These are phyloP conservation scores for Trichogramma evanescens DNA, from an alignment of 2,888 invertebrate genomes.

Conservation along the genomic window DNA sequence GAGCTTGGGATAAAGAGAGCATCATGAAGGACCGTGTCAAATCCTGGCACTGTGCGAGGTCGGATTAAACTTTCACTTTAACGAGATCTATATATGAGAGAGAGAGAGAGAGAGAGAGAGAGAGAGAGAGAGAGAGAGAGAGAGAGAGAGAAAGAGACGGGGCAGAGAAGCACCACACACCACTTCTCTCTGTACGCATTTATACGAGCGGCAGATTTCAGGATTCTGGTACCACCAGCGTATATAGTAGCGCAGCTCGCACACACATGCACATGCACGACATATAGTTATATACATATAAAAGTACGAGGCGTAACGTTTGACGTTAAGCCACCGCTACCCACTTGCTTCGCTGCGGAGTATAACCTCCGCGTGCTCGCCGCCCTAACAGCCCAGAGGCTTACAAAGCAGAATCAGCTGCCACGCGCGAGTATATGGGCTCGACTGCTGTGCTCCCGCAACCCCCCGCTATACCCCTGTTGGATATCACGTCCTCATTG, in stretches of 20 bases:
- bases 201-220: too few relatives aligned
- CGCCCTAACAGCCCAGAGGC: not conserved
- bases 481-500: too few relatives aligned
- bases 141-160: not conserved
- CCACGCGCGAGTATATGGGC: not conserved
- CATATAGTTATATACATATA: too few relatives aligned
- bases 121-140: too few relatives aligned
- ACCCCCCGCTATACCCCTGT: not conserved
- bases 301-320: constrained; percentile 16
- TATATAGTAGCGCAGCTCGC: too few relatives aligned
- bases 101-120: not conserved
- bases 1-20: not conserved
- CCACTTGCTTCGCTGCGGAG: too few relatives aligned
- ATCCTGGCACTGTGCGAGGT: constrained; percentile 1
- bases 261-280: too few relatives aligned
- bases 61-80: constrained; percentile 24
- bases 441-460: not conserved
- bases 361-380: too few relatives aligned
- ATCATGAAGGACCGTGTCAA: constrained; percentile 11
- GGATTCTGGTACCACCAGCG: too few relatives aligned
- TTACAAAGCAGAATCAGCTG: not conserved
- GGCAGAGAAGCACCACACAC: too few relatives aligned
- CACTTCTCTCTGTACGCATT: too few relatives aligned
- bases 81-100: constrained; percentile 20
- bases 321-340: constrained; percentile 24